Base-by-base conservation (phyloP, 2,113 vertebrate genomes). In the Nyctereutes procyonoides region DNA sequence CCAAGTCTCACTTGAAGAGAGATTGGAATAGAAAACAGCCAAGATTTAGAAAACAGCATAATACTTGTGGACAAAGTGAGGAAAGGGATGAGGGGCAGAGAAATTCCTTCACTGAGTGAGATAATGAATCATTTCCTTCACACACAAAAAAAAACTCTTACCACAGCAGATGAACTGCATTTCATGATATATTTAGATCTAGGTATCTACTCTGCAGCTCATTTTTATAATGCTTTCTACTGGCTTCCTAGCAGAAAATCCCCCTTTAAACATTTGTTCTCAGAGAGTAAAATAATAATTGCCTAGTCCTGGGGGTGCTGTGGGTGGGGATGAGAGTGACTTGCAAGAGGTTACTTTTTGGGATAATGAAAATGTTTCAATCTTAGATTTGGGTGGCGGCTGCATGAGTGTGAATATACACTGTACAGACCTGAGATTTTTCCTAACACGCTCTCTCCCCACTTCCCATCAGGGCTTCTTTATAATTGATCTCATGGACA, bases 1-100 rank as follows among this genome's bases (percentile, higher is more conserved):
- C 56, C 35, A 71, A 87, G 82, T 82, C 58, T 96, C 55, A 90
- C 32, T 20, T 38, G 32, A 80, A 93, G 89, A 77, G 90, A 96
- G 80, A 19, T 60, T 93, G 28, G 92, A 95, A 58, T 55, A 24
- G 35, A 62, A 69, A 20, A 56, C 26, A n/a, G 71, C 77, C 38
- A 95, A 56, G 53, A 87, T 62, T 89, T 90, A 86, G 79, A 55
- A 93, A 93, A 93, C 38, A 81, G 38, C 2, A 28, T 60, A 9
- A 82, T 82, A 81, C 76, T 24, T 76, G 35, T 90, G 53, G 53
- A 55, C 65, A 35, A 69, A 95, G 76, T 86, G 80, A 92, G 28
- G 56, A 65, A 79, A 77, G 19, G 6, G 15, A 67, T 35, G n/a
- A 48, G 2, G 38, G 62, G n/a, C n/a, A 71, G 55, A 77, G 48